phyloP scores from a whole-genome alignment of 2,888 invertebrate genomes.

The Eupithecia centaureata region DNA sequence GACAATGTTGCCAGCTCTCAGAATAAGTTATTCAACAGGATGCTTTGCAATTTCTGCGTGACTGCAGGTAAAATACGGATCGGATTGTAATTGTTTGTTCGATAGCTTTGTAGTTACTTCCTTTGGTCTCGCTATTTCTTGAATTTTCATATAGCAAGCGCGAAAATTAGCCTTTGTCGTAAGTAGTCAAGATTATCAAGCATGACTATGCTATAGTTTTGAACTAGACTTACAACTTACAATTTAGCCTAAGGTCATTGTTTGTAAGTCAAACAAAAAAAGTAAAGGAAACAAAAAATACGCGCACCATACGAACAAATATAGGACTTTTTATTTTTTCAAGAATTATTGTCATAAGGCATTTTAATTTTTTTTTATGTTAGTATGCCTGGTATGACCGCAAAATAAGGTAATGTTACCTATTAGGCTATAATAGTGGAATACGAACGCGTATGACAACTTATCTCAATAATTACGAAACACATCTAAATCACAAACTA shows the following conservation, averaged over 20 bases:
- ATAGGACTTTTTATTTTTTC: neutral
- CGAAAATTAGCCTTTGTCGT: too few species aligned
- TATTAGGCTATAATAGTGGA: too few species aligned
- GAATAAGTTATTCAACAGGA: constrained; percentile 65
- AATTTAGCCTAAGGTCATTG: too few species aligned
- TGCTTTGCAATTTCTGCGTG: constrained; percentile 44
- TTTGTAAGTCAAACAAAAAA: too few species aligned
- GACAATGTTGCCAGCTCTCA: constrained; percentile 77
- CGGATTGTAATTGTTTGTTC: constrained; percentile 54
- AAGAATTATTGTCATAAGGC: neutral
- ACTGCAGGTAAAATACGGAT: constrained; percentile 51
- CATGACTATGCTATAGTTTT: too few species aligned
- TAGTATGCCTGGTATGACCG: neutral
- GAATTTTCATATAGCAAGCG: neutral
- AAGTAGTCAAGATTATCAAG: too few species aligned
- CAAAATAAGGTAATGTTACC: neutral
- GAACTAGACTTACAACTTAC: too few species aligned
- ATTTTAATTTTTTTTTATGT: neutral
- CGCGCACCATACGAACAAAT: neutral
- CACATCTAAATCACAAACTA: constrained; percentile 2
- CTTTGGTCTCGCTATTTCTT: constrained; percentile 16
- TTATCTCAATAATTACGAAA: constrained; percentile 7
- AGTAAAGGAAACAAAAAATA: too few species aligned
- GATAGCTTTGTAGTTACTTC: constrained; percentile 39
- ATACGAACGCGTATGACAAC: neutral